These are phyloP conservation scores for Microtus montanus DNA, from an alignment of 2,113 vertebrate species.

Conservation along the genomic window DNA sequence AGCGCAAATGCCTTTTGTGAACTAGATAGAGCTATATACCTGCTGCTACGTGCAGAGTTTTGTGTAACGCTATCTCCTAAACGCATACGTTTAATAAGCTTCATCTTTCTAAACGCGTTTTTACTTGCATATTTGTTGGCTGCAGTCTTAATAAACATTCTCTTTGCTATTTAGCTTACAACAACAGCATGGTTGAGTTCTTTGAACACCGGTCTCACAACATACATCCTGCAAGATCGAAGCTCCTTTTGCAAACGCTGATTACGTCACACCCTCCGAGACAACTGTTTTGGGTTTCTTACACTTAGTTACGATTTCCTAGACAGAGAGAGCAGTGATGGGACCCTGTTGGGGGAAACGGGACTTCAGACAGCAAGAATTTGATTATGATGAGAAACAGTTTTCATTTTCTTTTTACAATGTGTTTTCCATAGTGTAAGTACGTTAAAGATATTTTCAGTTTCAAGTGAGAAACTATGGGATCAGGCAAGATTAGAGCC, in stretches of 20 bases:
- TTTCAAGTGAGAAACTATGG: slow-evolving; percentile 1
- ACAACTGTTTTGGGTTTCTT: not conserved
- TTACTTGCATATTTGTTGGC: not conserved
- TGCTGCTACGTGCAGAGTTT: not conserved
- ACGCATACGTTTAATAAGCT: not conserved
- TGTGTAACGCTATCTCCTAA: not conserved
- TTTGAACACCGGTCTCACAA: not conserved
- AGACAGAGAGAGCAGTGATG: not conserved
- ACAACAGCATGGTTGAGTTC: not conserved
- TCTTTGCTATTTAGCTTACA: not conserved
- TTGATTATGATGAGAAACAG: not conserved
- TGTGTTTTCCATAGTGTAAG: not conserved
- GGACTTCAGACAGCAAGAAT: not conserved
- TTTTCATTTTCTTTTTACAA: not conserved
- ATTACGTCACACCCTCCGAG: not conserved
- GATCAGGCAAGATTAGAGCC: not conserved
- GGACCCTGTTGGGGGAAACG: no score
- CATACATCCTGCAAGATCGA: not conserved
- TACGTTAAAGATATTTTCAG: not conserved
- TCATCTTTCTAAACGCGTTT: not conserved
- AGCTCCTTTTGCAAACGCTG: not conserved
- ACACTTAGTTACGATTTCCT: not conserved
- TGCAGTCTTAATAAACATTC: not conserved
- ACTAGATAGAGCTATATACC: not conserved
- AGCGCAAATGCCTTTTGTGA: not conserved